A percentile compares a stretch with the other conserved stretches of the same genome.
phyloP scores from a whole-genome alignment of 2,797 vertebrate genomes.

The Myioborus miniatus region DNA sequence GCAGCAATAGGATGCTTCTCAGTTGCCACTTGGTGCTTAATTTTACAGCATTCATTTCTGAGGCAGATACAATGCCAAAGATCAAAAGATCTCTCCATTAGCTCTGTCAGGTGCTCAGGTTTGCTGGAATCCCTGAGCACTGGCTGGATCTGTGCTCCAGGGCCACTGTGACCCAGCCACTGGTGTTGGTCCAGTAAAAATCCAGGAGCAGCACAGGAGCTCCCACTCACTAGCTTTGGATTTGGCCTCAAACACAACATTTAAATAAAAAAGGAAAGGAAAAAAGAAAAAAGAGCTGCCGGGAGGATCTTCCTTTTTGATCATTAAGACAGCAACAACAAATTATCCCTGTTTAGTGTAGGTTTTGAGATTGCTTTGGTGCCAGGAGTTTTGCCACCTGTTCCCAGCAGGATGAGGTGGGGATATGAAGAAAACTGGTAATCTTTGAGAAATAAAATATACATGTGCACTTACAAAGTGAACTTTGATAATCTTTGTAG shows the following conservation, averaged over 20 bases:
- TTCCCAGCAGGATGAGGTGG: slow-evolving; percentile 29
- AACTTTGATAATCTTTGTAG: slow-evolving; percentile 42
- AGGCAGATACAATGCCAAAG: not conserved
- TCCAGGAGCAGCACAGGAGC: not conserved
- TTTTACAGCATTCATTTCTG: not conserved
- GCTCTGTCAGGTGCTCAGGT: not conserved
- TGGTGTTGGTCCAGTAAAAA: not conserved
- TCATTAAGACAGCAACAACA: slow-evolving; percentile 13
- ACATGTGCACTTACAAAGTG: slow-evolving; percentile 16
- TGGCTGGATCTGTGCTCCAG: not conserved
- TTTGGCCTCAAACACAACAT: not conserved
- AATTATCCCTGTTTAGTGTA: slow-evolving; percentile 5
- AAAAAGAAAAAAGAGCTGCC: not conserved
- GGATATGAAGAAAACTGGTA: not conserved
- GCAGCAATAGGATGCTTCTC: not conserved
- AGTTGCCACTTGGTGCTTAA: not conserved
- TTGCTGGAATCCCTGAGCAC: not conserved
- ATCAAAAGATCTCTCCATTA: not conserved
- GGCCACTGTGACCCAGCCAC: not conserved
- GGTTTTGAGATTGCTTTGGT: slow-evolving; percentile 24
- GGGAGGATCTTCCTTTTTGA: slow-evolving; percentile 13
- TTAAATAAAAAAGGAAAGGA: not conserved
- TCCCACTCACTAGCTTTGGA: not conserved
- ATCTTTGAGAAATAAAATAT: slow-evolving; percentile 32
- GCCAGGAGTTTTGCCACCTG: slow-evolving; percentile 44